phyloP scores from a whole-genome alignment of 1,140 invertebrate species.

The Cydia splendana region DNA sequence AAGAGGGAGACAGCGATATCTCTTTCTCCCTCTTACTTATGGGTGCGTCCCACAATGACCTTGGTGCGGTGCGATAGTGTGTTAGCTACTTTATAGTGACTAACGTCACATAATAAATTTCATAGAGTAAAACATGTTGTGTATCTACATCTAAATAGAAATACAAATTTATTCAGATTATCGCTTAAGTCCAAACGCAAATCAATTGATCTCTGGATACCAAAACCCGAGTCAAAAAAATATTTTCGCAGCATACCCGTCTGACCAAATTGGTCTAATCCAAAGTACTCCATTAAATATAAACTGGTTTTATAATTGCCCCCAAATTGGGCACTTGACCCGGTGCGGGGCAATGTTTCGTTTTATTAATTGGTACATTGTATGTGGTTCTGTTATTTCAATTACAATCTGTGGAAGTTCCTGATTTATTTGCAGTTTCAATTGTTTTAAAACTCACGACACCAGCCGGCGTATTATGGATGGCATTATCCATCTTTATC shows the following conservation, averaged over 20 bases:
- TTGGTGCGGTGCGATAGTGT: no score
- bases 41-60: no score
- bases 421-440: not conserved
- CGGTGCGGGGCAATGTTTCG: not conserved
- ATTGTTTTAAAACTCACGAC: no score
- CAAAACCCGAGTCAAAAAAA: not conserved
- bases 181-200: not conserved
- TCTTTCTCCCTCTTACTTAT: no score
- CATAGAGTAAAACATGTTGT: no score
- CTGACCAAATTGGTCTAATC: conserved; percentile 12
- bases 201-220: not conserved
- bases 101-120: no score
- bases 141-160: no score
- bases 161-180: no score
- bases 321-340: conserved; percentile 15
- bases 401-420: not conserved
- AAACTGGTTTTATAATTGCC: conserved; percentile 17
- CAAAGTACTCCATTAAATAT: conserved; percentile 5
- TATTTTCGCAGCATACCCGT: not conserved
- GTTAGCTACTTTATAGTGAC: no score
- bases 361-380: not conserved
- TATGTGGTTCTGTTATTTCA: not conserved
- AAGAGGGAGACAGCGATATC: no score
- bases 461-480: no score
- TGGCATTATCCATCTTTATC: no score